Evolutionary conservation across 2,888 invertebrate genomes (phyloP).

Genomic region (Spilarctia lutea): DNA sequence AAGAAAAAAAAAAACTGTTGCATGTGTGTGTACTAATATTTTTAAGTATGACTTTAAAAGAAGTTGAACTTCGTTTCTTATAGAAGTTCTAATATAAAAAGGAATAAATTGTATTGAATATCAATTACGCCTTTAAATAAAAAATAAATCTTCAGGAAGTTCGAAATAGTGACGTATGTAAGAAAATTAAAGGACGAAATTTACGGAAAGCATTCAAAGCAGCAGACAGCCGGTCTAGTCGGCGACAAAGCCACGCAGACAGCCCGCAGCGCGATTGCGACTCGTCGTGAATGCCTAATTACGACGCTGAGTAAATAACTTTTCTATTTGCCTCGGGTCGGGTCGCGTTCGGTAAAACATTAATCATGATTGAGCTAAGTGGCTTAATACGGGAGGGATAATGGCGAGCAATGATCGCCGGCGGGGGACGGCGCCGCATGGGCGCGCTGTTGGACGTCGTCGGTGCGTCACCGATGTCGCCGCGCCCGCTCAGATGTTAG

Average conservation of each 20-base stretch:
- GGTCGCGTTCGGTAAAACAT: conserved; percentile 84
- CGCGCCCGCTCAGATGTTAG: conserved; percentile 34
- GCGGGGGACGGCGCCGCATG: conserved; percentile 81
- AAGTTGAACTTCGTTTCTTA: too few species aligned
- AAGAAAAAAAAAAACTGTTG: too few species aligned
- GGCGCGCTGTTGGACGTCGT: conserved; percentile 75
- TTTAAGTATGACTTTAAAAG: not conserved
- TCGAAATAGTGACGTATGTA: conserved; percentile 31
- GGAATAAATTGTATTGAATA: not conserved
- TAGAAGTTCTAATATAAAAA: not conserved
- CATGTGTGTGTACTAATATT: not conserved
- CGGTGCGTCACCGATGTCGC: conserved; percentile 65
- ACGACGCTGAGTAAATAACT: conserved; percentile 84
- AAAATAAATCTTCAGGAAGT: conserved; percentile 15
- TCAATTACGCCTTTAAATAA: not conserved
- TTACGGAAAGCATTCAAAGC: conserved; percentile 61
- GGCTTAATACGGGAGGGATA: conserved; percentile 86
- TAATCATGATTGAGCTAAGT: conserved; percentile 88
- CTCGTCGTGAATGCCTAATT: conserved; percentile 85
- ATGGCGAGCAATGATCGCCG: conserved; percentile 84
- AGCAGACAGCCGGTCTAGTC: conserved; percentile 77
- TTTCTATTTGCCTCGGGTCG: conserved; percentile 84
- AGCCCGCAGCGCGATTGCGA: conserved; percentile 77
- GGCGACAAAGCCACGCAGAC: conserved; percentile 74
- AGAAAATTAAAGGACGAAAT: conserved; percentile 60